Percentiles rank a stretch among this genome's conserved stretches.
Conservation (phyloP, 2,888 invertebrate species). For the Ametastegia equiseti region DNA sequence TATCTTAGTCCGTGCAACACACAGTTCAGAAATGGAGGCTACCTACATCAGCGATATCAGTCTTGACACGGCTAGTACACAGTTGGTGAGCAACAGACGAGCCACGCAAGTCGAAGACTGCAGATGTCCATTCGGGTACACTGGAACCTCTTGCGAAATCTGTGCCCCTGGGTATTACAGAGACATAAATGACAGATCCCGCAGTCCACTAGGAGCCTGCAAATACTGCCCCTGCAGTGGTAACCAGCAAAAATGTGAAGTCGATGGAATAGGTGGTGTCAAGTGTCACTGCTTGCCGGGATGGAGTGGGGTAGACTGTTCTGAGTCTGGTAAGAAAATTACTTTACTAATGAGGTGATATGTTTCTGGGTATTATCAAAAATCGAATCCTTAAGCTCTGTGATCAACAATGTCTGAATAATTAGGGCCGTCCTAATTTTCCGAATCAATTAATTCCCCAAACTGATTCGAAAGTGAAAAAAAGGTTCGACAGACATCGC, state of each 20-base stretch:
- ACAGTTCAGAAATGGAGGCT: conserved; percentile 80
- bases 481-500: too few species aligned
- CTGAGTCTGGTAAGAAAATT: conserved; percentile 77
- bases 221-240: conserved; percentile 87
- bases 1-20: conserved; percentile 90
- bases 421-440: too few species aligned
- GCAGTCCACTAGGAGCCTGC: conserved; percentile 80
- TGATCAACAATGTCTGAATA: too few species aligned
- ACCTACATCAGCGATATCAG: conserved; percentile 90
- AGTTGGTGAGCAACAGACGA: conserved; percentile 78
- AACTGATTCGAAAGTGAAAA: too few species aligned
- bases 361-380: too few species aligned
- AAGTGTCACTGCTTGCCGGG: conserved; percentile 85
- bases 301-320: conserved; percentile 84
- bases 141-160: conserved; percentile 89
- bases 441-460: too few species aligned
- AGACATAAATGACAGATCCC: conserved; percentile 78
- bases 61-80: conserved; percentile 89
- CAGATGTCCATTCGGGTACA: conserved; percentile 88
- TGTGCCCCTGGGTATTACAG: conserved; percentile 86
- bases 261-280: conserved; percentile 77
- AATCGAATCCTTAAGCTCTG: too few species aligned
- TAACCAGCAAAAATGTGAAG: conserved; percentile 83
- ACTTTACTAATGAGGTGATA: neutral
- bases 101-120: conserved; percentile 93